Conservation (phyloP, 2,113 vertebrate genomes). For the Girardinichthys multiradiatus region DNA sequence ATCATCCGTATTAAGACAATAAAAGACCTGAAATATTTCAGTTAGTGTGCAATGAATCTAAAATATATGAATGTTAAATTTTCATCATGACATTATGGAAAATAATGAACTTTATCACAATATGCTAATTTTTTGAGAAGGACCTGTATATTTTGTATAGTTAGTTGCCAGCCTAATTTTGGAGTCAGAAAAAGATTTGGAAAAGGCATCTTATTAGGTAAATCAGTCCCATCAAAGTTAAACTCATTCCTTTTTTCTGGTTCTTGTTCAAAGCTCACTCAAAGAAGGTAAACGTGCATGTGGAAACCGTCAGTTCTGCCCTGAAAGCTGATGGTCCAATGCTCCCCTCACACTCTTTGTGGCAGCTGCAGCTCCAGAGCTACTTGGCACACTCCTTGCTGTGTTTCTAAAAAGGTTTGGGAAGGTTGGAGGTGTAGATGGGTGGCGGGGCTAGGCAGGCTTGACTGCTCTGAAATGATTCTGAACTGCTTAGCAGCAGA, state of each 20-base stretch:
- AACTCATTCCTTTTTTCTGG: background rate
- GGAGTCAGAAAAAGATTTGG: no score
- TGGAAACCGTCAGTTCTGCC: conserved; percentile 14
- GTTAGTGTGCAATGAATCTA: no score
- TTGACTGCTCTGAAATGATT: conserved; percentile 43
- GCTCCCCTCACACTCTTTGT: conserved; percentile 17
- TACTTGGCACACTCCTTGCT: conserved; percentile 35
- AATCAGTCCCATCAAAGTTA: background rate
- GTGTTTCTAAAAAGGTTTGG: conserved; percentile 45
- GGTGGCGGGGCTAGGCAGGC: conserved; percentile 35
- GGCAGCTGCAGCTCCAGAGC: conserved; percentile 15
- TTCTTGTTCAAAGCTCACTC: no score
- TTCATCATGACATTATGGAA: no score
- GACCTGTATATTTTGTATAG: no score
- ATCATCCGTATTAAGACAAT: no score
- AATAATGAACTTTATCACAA: no score
- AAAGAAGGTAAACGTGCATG: background rate
- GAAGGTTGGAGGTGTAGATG: conserved; percentile 60
- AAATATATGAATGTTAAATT: no score
- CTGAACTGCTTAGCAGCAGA: conserved; percentile 27
- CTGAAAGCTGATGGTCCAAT: conserved; percentile 4
- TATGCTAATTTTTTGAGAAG: no score
- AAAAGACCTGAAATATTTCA: no score
- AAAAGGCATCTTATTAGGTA: background rate
- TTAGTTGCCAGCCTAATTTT: no score